Percentiles rank a stretch among this genome's conserved stretches.
These are phyloP conservation scores for Xiphorhynchus elegans DNA, from an alignment of 2,113 vertebrate species.

Conservation along the genomic window DNA sequence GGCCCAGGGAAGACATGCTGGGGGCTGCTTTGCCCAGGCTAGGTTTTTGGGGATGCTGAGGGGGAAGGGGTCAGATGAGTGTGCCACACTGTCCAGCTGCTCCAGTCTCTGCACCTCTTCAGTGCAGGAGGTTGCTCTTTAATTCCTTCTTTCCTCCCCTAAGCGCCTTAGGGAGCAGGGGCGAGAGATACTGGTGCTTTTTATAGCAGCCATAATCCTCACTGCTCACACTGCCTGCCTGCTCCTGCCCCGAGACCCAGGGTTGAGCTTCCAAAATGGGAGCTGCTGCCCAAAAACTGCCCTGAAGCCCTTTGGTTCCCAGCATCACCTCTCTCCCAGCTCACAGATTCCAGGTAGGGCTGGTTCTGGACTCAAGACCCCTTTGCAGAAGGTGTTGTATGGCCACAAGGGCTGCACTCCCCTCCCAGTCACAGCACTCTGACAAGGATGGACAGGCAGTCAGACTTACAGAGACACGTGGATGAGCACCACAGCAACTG, in stretches of 20 bases:
- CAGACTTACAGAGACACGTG: fast-evolving
- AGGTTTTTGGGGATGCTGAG: background rate
- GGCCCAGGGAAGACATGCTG: background rate
- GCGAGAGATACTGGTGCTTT: constrained; percentile 8
- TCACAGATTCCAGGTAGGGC: background rate
- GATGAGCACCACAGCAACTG: background rate
- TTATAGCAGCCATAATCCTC: constrained; percentile 49
- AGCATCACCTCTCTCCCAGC: background rate
- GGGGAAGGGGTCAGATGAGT: background rate
- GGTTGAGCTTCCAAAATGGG: background rate
- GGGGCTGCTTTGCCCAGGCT: background rate
- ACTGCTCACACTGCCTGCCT: background rate
- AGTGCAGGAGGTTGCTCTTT: background rate
- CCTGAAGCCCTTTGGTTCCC: fast-evolving
- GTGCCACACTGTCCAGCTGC: background rate
- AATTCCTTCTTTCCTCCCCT: constrained; percentile 44
- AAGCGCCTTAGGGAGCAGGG: constrained; percentile 46
- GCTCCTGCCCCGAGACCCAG: background rate
- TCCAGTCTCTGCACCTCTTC: background rate
- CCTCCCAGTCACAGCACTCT: background rate
- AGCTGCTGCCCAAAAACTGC: background rate
- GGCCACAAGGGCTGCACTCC: background rate
- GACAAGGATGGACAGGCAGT: background rate
- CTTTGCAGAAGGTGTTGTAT: background rate
- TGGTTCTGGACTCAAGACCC: background rate